These are phyloP conservation scores for Clavelina lepadiformis DNA, from an alignment of 23 tunicate species.

Conservation along the genomic window DNA sequence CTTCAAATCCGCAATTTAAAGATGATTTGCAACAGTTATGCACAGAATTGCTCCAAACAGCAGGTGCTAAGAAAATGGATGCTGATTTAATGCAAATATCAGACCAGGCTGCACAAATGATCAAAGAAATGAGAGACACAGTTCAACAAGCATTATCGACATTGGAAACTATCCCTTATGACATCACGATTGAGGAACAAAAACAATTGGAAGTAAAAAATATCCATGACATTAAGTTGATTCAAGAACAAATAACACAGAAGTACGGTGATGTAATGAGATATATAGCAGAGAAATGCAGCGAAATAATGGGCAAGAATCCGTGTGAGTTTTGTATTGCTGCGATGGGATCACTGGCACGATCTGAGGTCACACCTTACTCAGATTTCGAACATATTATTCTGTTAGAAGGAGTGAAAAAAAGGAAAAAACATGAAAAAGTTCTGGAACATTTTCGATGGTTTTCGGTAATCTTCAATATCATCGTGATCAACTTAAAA, in stretches of 20 bases:
- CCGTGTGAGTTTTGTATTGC: too few species aligned
- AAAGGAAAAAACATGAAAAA: conserved; percentile 7
- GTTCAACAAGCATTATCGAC: too few species aligned
- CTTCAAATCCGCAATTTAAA: background rate
- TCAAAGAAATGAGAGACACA: background rate
- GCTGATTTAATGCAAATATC: background rate
- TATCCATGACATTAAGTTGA: too few species aligned
- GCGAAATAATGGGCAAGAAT: background rate
- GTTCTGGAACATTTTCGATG: conserved; percentile 28
- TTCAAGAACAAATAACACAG: too few species aligned
- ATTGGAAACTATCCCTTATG: too few species aligned
- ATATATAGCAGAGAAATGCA: background rate
- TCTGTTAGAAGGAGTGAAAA: conserved; percentile 14
- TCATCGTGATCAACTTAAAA: conserved; percentile 7
- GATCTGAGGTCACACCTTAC: conserved; percentile 8
- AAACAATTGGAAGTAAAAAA: too few species aligned
- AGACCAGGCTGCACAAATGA: background rate
- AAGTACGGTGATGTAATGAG: background rate
- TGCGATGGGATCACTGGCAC: conserved; percentile 14
- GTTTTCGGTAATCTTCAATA: conserved; percentile 19
- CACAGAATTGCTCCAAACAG: background rate
- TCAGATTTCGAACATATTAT: conserved; percentile 5
- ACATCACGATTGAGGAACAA: too few species aligned
- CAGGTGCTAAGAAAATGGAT: background rate
- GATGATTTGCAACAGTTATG: background rate